Percentiles rank a stretch among this genome's conserved stretches.
Conservation (phyloP, 2,888 invertebrate genomes). For the Xestia c-nigrum region DNA sequence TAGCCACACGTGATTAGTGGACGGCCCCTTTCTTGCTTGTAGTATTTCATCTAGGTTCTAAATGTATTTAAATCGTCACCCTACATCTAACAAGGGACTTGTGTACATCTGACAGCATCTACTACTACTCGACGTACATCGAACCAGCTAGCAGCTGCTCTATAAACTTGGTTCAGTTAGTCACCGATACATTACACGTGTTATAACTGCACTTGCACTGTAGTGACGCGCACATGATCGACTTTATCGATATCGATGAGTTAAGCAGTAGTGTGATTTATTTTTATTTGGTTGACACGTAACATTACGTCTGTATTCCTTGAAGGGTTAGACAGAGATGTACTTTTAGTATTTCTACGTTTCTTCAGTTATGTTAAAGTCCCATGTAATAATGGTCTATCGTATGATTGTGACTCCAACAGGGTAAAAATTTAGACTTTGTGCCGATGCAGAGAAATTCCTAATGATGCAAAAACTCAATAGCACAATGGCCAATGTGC, state of each 20-base stretch:
- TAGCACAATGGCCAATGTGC: no score
- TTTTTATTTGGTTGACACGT: not conserved
- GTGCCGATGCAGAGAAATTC: not conserved
- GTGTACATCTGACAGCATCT: conserved; percentile 1
- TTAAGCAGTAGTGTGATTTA: not conserved
- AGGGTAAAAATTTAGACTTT: not conserved
- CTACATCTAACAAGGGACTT: not conserved
- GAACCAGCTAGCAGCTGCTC: conserved; percentile 28
- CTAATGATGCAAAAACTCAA: not conserved
- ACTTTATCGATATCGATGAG: conserved; percentile 23
- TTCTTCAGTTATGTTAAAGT: not conserved
- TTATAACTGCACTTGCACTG: conserved; percentile 38
- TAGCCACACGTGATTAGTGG: no score
- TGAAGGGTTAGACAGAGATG: not conserved
- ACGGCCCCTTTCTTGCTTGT: no score
- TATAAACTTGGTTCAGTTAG: conserved; percentile 56
- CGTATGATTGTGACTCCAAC: not conserved
- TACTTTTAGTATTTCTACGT: not conserved
- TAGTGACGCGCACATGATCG: conserved; percentile 48
- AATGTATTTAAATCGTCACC: not conserved
- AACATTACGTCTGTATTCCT: not conserved
- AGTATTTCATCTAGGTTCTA: not conserved
- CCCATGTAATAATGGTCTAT: not conserved
- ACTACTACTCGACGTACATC: not conserved
- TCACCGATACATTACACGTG: conserved; percentile 55